Base-by-base conservation (phyloP, 2,797 vertebrate genomes). In the Trachops cirrhosus region DNA sequence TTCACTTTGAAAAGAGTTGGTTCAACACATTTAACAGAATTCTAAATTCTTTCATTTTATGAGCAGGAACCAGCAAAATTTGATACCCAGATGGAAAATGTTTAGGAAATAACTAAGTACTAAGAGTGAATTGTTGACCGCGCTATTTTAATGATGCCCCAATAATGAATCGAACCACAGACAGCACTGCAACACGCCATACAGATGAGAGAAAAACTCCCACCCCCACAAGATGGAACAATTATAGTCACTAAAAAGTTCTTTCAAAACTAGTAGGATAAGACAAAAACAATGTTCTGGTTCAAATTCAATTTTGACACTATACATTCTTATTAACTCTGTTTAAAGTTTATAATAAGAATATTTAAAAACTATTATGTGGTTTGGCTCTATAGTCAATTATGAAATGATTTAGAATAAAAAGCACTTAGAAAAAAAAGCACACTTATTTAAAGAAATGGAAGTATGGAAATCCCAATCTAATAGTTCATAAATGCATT, bases 21-120 rank as follows among this genome's bases (percentile, higher is more conserved):
- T 59, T 91, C 94, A 96, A 88, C 41, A 68, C 3, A 41, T 59
- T 57, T 70, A 77, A 57, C 50, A 32, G 50, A 91, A 39, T 75
- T 95, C 57, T 68, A 86, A 89, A 87, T 78, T 89, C 46, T 96
- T 80, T 85, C 37, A 59, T n/a, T 67, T 46, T 74, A 91, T n/a
- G 29, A 34, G n/a, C 12, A 88, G 74, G 89, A 92, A 68, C 39
- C 18, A 85, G 7, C 11, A 80, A 5, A 96, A 86, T 44, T 34
- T 80, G 59, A 87, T 67, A 92, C 80, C 62, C 62, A 86, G 12
- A 57, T 50, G 24, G 41, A 95, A 88, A 88, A 64, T 71, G 37
- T 82, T 83, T 22, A 83, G 73, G 29, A 86, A 59, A 48, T 70
- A 93, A 19, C 12, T 73, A 78, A 86, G 24, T 37, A 12, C 22